Conservation (phyloP, 1,140 invertebrate species). For the Anastrepha obliqua region DNA sequence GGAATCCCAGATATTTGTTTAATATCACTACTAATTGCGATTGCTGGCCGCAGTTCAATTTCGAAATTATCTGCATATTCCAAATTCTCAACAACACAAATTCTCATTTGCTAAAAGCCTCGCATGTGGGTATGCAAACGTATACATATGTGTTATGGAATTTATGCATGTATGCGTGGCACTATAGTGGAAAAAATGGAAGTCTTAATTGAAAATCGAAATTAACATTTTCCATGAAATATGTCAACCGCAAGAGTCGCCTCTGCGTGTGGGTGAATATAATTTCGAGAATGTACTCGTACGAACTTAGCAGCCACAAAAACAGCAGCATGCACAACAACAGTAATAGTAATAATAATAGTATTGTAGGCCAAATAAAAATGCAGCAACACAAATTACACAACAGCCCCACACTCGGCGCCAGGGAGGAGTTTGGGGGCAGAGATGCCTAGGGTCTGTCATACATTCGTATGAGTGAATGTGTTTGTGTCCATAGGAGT, state of each 20-base stretch:
- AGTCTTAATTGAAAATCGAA: constrained; percentile 48
- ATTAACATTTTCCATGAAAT: constrained; percentile 48
- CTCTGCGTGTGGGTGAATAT: constrained; percentile 9
- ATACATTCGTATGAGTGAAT: neutral
- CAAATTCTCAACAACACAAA: constrained; percentile 22
- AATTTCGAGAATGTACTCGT: constrained; percentile 50
- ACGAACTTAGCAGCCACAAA: neutral
- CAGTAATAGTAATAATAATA: neutral
- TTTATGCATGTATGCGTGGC: neutral
- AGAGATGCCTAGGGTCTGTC: neutral
- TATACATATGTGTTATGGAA: neutral
- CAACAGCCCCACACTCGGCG: neutral
- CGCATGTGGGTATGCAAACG: neutral
- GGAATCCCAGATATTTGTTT: neutral
- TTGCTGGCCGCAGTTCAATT: constrained; percentile 3
- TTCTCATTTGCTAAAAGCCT: constrained; percentile 51
- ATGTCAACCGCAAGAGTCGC: constrained; percentile 36
- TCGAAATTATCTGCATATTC: constrained; percentile 43
- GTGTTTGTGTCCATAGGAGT: neutral
- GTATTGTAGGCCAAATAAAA: constrained; percentile 19
- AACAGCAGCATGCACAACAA: neutral
- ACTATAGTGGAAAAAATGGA: neutral
- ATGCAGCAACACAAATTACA: constrained; percentile 8
- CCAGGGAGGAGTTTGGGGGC: neutral
- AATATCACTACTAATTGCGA: neutral